phyloP scores from a whole-genome alignment of 2,797 vertebrate genomes.

The Ptychobarbus kaznakovi region DNA sequence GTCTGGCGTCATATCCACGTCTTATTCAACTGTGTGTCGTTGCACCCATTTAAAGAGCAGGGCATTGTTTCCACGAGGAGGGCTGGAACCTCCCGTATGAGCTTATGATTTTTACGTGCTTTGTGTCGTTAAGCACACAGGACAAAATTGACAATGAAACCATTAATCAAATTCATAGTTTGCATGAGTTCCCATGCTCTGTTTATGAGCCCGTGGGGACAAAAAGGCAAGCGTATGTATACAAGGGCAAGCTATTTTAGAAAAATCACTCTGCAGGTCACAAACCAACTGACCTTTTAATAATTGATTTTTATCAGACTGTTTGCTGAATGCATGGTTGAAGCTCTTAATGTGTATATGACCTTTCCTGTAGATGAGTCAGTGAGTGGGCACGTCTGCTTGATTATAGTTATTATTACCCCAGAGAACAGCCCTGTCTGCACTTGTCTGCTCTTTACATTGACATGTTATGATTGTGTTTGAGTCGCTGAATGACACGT shows the following conservation, averaged over 20 bases:
- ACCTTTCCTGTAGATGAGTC: constrained; percentile 43
- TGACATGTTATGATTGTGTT: constrained; percentile 31
- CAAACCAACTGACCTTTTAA: constrained; percentile 21
- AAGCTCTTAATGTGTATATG: constrained; percentile 27
- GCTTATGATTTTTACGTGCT: constrained; percentile 43
- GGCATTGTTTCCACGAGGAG: constrained; percentile 42
- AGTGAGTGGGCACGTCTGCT: constrained; percentile 21
- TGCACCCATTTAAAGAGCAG: constrained; percentile 43
- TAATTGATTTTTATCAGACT: constrained; percentile 30
- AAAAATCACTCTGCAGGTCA: background rate
- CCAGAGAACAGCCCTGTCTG: constrained; percentile 33
- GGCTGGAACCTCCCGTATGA: constrained; percentile 28
- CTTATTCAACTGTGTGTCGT: constrained; percentile 10
- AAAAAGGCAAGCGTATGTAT: background rate
- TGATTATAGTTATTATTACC: constrained; percentile 45
- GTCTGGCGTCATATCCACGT: constrained; percentile 20
- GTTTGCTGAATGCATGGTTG: constrained; percentile 35
- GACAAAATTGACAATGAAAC: constrained; percentile 49
- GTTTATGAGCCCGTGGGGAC: constrained; percentile 20
- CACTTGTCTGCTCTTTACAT: constrained; percentile 41
- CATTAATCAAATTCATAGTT: constrained; percentile 46
- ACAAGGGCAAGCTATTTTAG: constrained; percentile 21
- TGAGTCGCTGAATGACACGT: constrained; percentile 26
- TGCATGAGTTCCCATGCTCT: constrained; percentile 33
- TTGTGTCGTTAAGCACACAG: constrained; percentile 42